A percentile compares a stretch with the other conserved stretches of the same genome.
Conservation (phyloP, 2,113 vertebrate species). For the Myiozetetes cayanensis region DNA sequence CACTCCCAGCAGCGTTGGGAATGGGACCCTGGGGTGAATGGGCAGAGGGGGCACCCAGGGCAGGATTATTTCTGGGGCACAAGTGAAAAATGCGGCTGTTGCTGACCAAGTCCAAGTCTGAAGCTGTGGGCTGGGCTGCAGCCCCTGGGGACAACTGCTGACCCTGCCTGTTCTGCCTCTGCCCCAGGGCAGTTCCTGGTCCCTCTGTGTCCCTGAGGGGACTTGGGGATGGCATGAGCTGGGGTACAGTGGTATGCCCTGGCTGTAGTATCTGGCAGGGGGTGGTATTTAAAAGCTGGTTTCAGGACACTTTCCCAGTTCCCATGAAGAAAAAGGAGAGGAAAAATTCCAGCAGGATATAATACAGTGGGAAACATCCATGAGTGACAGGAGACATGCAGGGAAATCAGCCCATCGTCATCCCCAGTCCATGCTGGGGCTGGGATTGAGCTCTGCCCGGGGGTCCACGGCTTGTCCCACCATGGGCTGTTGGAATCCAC, state of each 20-base stretch:
- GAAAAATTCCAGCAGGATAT: background rate
- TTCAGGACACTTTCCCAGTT: background rate
- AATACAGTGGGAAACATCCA: background rate
- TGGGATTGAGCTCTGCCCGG: background rate
- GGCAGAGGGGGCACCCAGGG: background rate
- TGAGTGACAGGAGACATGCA: background rate
- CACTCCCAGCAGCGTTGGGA: background rate
- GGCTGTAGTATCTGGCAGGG: background rate
- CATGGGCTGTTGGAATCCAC: background rate
- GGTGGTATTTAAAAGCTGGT: background rate
- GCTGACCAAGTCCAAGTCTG: background rate
- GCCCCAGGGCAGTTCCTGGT: background rate
- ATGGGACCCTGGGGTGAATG: rapidly evolving
- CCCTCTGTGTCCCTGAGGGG: rapidly evolving
- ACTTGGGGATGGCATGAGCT: background rate
- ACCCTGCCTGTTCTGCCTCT: background rate
- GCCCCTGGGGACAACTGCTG: background rate
- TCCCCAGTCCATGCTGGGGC: background rate
- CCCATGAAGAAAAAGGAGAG: background rate
- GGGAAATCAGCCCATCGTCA: rapidly evolving
- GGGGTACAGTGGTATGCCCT: background rate
- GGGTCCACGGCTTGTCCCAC: background rate
- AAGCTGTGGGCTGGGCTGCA: background rate
- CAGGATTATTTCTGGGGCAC: rapidly evolving
- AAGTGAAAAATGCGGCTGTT: background rate